A percentile compares a stretch with the other conserved stretches of the same genome.
phyloP scores from a whole-genome alignment of 2,888 invertebrate species.

The Selenia dentaria region DNA sequence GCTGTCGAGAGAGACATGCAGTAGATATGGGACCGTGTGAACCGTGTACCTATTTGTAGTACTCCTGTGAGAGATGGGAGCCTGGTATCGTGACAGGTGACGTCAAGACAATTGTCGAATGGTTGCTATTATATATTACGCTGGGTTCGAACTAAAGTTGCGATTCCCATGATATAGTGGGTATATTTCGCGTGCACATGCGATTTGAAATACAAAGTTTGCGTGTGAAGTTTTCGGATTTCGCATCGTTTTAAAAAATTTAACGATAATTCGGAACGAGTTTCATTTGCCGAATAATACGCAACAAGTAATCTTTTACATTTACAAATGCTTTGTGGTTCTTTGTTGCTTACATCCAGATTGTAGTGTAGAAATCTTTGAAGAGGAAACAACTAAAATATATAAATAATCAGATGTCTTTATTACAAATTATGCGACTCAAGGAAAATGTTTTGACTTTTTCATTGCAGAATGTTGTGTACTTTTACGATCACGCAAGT shows the following conservation, averaged over 20 bases:
- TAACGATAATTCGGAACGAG: constrained; percentile 5
- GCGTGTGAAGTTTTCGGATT: constrained; percentile 39
- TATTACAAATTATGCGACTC: constrained; percentile 1
- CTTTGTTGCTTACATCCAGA: neutral
- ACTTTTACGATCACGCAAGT: constrained; percentile 7
- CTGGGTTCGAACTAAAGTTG: constrained; percentile 36
- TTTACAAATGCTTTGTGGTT: neutral
- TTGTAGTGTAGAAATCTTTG: neutral
- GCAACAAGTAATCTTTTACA: neutral
- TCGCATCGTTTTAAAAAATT: constrained; percentile 36
- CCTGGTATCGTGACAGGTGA: constrained; percentile 64
- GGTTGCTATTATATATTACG: constrained; percentile 35
- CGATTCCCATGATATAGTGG: constrained; percentile 31
- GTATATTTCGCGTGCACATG: constrained; percentile 28
- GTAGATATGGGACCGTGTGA: constrained; percentile 66
- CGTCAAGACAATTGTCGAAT: constrained; percentile 65
- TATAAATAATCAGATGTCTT: neutral
- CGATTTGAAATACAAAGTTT: constrained; percentile 24
- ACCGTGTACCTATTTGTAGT: constrained; percentile 36
- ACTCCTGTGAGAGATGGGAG: constrained; percentile 7
- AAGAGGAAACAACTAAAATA: neutral
- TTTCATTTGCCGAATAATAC: neutral
- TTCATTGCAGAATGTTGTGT: neutral
- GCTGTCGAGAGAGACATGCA: constrained; percentile 45
- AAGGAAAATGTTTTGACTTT: constrained; percentile 16